Percentiles rank a stretch among this genome's conserved stretches.
Conservation (phyloP, 1,140 invertebrate species). For the Bacillus rossius region DNA sequence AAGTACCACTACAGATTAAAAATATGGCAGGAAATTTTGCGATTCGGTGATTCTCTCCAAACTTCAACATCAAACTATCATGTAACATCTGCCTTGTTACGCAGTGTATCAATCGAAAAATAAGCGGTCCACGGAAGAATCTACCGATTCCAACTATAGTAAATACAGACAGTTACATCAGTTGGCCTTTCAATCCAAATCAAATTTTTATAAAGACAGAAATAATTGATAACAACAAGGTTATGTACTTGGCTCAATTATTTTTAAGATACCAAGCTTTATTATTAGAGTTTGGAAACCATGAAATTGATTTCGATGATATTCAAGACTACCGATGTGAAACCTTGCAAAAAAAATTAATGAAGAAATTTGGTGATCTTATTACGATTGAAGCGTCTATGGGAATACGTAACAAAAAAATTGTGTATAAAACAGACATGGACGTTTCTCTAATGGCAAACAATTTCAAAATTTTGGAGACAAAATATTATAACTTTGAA, state of each 20-base stretch:
- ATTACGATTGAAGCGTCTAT: slow-evolving; percentile 28
- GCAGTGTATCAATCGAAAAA: slow-evolving; percentile 6
- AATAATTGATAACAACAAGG: slow-evolving; percentile 24
- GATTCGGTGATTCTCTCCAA: slow-evolving; percentile 10
- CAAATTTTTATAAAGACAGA: slow-evolving; percentile 20
- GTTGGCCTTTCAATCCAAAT: slow-evolving; percentile 8
- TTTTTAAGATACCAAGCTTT: too few relatives aligned
- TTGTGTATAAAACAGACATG: slow-evolving; percentile 21
- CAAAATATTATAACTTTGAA: too few relatives aligned
- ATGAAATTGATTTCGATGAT: slow-evolving; percentile 11
- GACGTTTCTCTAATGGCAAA: too few relatives aligned
- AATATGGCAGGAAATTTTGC: slow-evolving; percentile 8
- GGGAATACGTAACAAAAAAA: too few relatives aligned
- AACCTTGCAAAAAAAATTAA: slow-evolving; percentile 28
- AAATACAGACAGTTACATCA: slow-evolving; percentile 11
- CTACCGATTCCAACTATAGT: slow-evolving; percentile 11
- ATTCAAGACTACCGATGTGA: slow-evolving; percentile 31
- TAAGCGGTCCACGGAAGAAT: slow-evolving; percentile 4
- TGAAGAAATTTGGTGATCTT: slow-evolving; percentile 28
- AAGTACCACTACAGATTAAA: slow-evolving; percentile 6
- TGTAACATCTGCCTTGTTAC: slow-evolving; percentile 7
- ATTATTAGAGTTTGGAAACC: too few relatives aligned
- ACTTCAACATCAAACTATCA: neutral
- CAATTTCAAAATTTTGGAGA: slow-evolving; percentile 21
- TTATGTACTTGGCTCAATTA: too few relatives aligned